Percentiles rank a stretch among this genome's conserved stretches.
These are phyloP conservation scores for Chloropsis hardwickii DNA, from an alignment of 2,113 vertebrate genomes.

Conservation along the genomic window DNA sequence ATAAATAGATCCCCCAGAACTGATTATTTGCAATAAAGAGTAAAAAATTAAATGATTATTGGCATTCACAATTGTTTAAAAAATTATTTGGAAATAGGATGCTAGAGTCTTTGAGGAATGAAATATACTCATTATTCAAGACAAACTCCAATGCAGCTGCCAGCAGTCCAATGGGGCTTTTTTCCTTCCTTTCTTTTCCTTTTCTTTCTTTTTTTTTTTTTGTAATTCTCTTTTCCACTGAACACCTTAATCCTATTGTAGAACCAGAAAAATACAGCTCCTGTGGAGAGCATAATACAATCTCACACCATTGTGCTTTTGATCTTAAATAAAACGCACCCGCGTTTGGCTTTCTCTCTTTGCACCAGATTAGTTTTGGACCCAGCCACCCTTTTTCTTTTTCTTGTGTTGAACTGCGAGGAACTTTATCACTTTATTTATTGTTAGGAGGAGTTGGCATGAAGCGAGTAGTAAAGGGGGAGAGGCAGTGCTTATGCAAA, in stretches of 20 bases:
- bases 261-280: conserved; percentile 47
- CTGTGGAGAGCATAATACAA: conserved; percentile 48
- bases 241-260: conserved; percentile 56
- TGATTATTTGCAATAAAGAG: not conserved
- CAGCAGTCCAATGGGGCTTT: not conserved
- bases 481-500: not conserved
- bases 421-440: not conserved
- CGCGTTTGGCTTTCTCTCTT: conserved; percentile 19
- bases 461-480: not conserved
- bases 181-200: not conserved
- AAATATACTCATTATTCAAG: not conserved
- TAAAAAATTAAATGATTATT: not conserved
- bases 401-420: conserved; percentile 33
- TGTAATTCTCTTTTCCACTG: conserved; percentile 5
- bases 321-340: conserved; percentile 48
- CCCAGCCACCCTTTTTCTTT: not conserved
- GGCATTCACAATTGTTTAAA: not conserved
- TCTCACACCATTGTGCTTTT: conserved; percentile 50
- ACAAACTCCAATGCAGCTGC: not conserved
- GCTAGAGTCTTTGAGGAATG: not conserved
- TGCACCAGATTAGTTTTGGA: conserved; percentile 8
- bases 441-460: not conserved
- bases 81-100: not conserved
- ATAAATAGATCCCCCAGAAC: rapidly evolving
- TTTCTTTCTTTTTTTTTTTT: not conserved